Base-by-base conservation (phyloP, 2,888 invertebrate species). In the Petrolisthes manimaculis region DNA sequence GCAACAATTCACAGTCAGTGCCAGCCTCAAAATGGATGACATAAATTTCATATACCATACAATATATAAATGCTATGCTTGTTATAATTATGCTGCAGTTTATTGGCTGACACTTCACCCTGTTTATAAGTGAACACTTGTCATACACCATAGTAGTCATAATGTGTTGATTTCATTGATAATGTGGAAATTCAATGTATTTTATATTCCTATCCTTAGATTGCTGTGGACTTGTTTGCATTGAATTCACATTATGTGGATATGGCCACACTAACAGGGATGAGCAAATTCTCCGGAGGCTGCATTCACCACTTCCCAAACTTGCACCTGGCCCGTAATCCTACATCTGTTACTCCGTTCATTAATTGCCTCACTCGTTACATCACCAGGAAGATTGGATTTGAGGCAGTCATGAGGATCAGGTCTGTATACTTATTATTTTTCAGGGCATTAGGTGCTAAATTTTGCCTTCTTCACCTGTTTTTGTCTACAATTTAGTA, bases 351-450 rank as follows among this genome's bases (percentile, higher is more conserved):
- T 8, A 96, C 96, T 86, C 95, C 95, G 87, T 96, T 99, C 90
- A 95, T 95, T 90, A 94, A 95, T 86, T 95, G 96, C 93, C 94
- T 99, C 55, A 80, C 86, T 74, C 94, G 99, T 18, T 99, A 99
- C 94, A 94, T 99, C 86, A 97, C 97, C 0, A 94, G 99, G 91
- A 99, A 99, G 94, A 97, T 99, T 91, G 99, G 99, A 80, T 99
- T 99, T 93, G 99, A 99, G 93, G 98, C 99, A 5, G 99, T 99
- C 51, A 98, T 99, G 97, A 94, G 99, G 92, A 96, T 99, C 91
- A 95, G 97, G 96, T 96, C 92, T 91, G 91, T n/a, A 71, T 37
- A 37, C 37, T 1, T 37, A 37, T 37, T 37, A 37, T 37, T 37
- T 37, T 37, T 69, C n/a, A 21, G 69, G 69, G 1, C 5, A n/a